Base-by-base conservation (phyloP, 2,797 vertebrate genomes). In the Rhincodon typus region DNA sequence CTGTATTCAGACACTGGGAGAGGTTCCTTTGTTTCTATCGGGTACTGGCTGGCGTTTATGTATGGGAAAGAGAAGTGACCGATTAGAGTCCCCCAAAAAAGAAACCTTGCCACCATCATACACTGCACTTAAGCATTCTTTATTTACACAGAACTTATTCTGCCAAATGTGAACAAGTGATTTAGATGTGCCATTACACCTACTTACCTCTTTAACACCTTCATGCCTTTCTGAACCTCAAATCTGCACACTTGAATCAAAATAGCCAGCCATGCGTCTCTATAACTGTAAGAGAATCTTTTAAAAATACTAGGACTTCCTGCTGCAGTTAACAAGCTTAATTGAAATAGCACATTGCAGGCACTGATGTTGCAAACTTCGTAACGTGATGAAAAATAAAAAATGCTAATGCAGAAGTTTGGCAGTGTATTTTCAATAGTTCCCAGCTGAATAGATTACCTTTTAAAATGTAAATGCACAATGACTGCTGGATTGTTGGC, bases 11-110 rank as follows among this genome's bases (percentile, higher is more conserved):
- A 86, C 96, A 96, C 96, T 96, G 97, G 97, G 97, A 97, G 97
- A 96, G 96, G 5, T 95, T 69, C 96, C 97, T 98, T 98, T 98
- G 97, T 97, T 97, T 96, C 96, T 97, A 96, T 96, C 96, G 96
- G 96, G 96, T 97, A 96, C 97, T 97, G 95, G 94, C 96, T 97
- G 96, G 97, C 97, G 97, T 97, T 97, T 97, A 97, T 97, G 97
- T 97, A 98, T 97, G 97, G 97, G 97, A 97, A 98, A 96, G 96
- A 96, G 96, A 97, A 96, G 96, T 96, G 96, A 96, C 96, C 97
- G 96, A 96, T 96, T 95, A 94, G 95, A 96, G 96, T 96, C 96
- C 86, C 96, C 90, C 38, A 70, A 74, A 95, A 96, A 96, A 95
- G 96, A 97, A 96, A 82, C 95, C 95, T 88, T 90, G 90, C 67